Evolutionary conservation across 64 coral and sea anemone species (phyloP), one percentile per base, ranked within the genome.

Genomic region (Stichodactyla mertensii): DNA sequence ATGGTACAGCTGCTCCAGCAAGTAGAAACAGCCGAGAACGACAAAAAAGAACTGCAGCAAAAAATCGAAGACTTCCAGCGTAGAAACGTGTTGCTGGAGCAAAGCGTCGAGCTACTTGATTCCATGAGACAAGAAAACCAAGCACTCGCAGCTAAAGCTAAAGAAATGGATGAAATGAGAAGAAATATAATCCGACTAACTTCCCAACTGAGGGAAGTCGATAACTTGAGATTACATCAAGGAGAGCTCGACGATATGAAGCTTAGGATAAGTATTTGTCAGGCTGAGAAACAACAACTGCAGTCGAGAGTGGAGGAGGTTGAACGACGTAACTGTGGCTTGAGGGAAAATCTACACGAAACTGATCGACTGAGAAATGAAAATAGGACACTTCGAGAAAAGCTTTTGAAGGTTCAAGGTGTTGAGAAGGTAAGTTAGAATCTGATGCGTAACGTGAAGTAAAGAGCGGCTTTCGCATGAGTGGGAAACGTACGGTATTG

Each of bases 141-240:
- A 19, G 56, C 53, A 28, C 84, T 96, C 14, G 71, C 52, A 84
- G 86, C 82, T 7, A 92, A 96, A 84, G 60, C 79, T 22, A 96
- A 89, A 92, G 91, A 93, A 20, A 69, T 87, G 45, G 94, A 93
- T 22, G 91, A 96, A 23, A 57, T 96, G 82, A 90, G 77, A 56
- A 89, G 60, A 55, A 96, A 92, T 74, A 83, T 96, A 19, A 84
- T 96, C 7, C 92, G 86, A 80, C 60, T 93, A 52, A 96, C 84
- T 52, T 88, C 94, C 12, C 91, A 92, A 52, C 74, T 96, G 27
- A 85, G 91, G 51, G 88, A 96, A 27, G 78, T 88, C 20, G 94
- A 96, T 60, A 91, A 45, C 4, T 28, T 64, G 23, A 61, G 83
- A 55, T 20, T 64, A 9, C 87, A 80, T 45, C 78, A 82, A 82